Conservation (phyloP, 2,797 vertebrate genomes). For the Onychomys leucogaster region DNA sequence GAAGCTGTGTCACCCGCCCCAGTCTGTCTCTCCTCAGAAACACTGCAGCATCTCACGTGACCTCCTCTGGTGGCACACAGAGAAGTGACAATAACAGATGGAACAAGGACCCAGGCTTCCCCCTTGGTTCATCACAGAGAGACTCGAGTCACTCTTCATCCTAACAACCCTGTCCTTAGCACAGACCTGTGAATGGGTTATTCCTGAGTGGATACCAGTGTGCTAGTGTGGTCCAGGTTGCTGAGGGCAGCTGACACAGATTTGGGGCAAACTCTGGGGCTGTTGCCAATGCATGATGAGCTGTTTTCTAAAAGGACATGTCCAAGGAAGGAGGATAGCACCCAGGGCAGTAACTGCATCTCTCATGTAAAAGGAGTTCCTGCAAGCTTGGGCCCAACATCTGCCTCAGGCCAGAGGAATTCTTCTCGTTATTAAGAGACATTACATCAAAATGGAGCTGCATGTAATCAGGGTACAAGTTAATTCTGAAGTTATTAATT, state of each 20-base stretch:
- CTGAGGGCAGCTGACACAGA: not conserved
- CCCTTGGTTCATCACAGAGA: not conserved
- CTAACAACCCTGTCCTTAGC: not conserved
- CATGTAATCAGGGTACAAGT: not conserved
- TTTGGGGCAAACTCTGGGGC: not conserved
- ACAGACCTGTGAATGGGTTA: not conserved
- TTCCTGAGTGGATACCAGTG: not conserved
- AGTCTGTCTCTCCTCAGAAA: not conserved
- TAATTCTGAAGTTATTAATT: not conserved
- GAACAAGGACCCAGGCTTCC: not conserved
- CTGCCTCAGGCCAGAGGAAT: not conserved
- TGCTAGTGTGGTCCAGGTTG: not conserved
- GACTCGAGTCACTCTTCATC: not conserved
- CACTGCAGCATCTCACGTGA: too few relatives aligned
- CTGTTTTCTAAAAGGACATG: not conserved
- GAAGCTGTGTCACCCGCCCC: not conserved
- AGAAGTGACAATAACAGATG: not conserved
- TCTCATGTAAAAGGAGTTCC: not conserved
- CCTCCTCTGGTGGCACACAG: not conserved
- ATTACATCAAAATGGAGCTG: not conserved
- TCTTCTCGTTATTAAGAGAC: not conserved
- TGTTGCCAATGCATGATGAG: not conserved
- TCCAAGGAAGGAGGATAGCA: not conserved
- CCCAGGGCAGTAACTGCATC: not conserved
- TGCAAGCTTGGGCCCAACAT: not conserved